Conservation (phyloP, 2,888 invertebrate species). For the Hartigia nigra region DNA sequence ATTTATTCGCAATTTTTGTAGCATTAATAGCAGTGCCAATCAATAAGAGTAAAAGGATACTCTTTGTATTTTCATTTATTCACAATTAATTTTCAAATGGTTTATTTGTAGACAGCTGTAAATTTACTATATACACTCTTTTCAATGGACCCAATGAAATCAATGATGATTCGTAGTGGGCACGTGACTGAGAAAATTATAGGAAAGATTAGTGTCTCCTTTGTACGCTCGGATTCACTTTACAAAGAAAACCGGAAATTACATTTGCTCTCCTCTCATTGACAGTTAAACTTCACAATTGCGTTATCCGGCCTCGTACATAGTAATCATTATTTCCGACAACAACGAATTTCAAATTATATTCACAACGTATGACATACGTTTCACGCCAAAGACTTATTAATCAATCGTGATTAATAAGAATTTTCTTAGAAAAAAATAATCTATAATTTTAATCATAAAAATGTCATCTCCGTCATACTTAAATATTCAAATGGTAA, state of each 20-base stretch:
- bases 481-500: neutral
- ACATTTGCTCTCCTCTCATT: constrained; percentile 36
- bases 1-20: neutral
- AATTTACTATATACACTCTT: neutral
- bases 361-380: neutral
- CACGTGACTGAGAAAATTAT: constrained; percentile 38
- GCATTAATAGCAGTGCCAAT: neutral
- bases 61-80: neutral
- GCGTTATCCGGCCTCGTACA: constrained; percentile 28
- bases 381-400: neutral
- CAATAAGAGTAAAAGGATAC: neutral
- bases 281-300: constrained; percentile 28
- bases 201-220: constrained; percentile 38
- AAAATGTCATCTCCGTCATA: neutral
- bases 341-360: neutral
- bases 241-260: constrained; percentile 48
- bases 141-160: constrained; percentile 14
- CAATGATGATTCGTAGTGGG: constrained; percentile 20
- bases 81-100: neutral
- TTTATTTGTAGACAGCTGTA: neutral
- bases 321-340: constrained; percentile 28
- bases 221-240: constrained; percentile 38
- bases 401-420: neutral
- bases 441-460: neutral
- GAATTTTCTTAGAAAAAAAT: no score